Evolutionary conservation across 2,888 invertebrate species (phyloP).

Genomic region (Dichetophora obliterata): DNA sequence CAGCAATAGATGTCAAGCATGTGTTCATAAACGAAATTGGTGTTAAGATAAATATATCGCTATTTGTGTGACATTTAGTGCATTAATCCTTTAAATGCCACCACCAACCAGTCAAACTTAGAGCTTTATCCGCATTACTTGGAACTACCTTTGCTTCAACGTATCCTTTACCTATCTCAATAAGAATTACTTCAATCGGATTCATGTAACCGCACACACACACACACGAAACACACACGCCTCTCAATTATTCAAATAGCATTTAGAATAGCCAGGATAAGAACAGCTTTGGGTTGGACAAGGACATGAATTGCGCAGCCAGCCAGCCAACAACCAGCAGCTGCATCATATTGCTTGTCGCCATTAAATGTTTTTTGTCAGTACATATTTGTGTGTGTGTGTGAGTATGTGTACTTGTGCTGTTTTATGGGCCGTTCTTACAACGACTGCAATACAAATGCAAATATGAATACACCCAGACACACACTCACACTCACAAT

Average conservation of each 20-base stretch:
- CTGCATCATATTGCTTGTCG: not conserved
- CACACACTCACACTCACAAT: not conserved
- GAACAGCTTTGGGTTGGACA: not conserved
- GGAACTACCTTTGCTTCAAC: too few relatives aligned
- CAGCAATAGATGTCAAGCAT: too few relatives aligned
- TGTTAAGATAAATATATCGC: too few relatives aligned
- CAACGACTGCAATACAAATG: constrained; percentile 2
- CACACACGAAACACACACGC: not conserved
- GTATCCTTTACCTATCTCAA: too few relatives aligned
- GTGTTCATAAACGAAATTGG: too few relatives aligned
- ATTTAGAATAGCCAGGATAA: not conserved
- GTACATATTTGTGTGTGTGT: not conserved
- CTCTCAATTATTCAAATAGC: not conserved
- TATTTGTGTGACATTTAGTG: too few relatives aligned
- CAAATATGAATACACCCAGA: not conserved
- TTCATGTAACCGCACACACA: not conserved
- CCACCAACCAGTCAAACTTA: too few relatives aligned
- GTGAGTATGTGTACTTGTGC: not conserved
- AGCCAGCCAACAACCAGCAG: not conserved
- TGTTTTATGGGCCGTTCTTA: not conserved
- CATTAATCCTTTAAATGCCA: too few relatives aligned
- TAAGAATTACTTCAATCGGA: not conserved
- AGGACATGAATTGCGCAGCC: not conserved
- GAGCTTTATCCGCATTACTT: too few relatives aligned
- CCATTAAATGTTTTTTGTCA: not conserved